Evolutionary conservation across 1,140 invertebrate species (phyloP), one percentile per base, ranked within the genome.

Genomic region (Caenorhabditis remanei): DNA sequence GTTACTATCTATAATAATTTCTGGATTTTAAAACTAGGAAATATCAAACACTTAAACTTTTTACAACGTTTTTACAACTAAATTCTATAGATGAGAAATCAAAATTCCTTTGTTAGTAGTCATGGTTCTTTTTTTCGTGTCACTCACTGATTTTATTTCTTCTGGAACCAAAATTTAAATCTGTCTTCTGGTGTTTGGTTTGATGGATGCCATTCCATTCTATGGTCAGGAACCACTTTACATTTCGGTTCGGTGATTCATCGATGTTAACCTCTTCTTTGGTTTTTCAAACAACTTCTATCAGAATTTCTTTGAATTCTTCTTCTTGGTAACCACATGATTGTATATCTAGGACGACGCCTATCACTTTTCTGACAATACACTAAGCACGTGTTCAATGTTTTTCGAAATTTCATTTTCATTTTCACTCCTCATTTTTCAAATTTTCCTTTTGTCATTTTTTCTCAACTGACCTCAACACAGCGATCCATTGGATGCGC

Each of bases 351-450:
- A 43, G 41, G 41, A 65, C 61, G 41, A 71, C 65, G 65, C 65
- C 65, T 48, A 79, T 50, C 46, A 50, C 11, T 71, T 46, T n/a
- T 48, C 71, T 50, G 46, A 79, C 71, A 79, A 50, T 50, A 79
- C 9, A 79, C 71, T 79, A 24, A 24, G 71, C 71, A 79, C 71
- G 71, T 79, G 71, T 79, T 50, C 71, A 48, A 50, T 79, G 67
- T 71, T 71, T 71, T 71, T 79, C 46, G 43, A n/a, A n/a, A 43
- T 79, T 50, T 79, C 46, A 24, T 79, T 79, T 50, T 71, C 65
- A 79, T 79, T 79, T 79, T 79, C 71, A 32, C 71, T 50, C 71
- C 71, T 50, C 71, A 79, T 79, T 50, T 79, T 79, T 50, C 46
- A 48, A 79, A 53, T 48, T 48, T 79, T 79, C 7, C 24, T 24